Base-by-base conservation (phyloP, 2,113 vertebrate genomes). In the Dinomys branickii region DNA sequence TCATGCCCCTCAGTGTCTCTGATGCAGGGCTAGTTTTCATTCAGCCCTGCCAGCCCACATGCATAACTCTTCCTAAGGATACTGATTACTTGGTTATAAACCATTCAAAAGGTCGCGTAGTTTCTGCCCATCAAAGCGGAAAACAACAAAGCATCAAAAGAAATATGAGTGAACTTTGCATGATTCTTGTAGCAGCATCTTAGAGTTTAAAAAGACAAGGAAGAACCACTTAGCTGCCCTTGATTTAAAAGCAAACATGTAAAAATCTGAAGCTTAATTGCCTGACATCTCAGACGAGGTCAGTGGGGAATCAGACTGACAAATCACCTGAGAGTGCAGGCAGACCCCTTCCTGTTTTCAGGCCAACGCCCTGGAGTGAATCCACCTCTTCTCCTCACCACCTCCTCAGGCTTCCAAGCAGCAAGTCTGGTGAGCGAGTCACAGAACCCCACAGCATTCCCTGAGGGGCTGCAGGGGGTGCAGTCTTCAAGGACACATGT, bases 401-500 rank as follows among this genome's bases (percentile, higher is more conserved):
- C 61, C 54, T 50, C 28, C 0, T 59, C 41, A 41, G 38, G 77
- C 63, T n/a, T 22, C 19, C 4, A 0, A 0, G 38, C 14, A 33
- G 54, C n/a, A 4, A 28, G 22, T 30, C 83, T 59, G 47, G 52
- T 3, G 10, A n/a, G 47, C 24, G 54, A 44, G 63, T 82, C 50
- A 11, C 58, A 54, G 19, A 59, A 28, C 44, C 28, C 13, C 41
- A 54, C 41, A 63, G 35, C 8, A 38, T 73, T 63, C 61, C 6
- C 10, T 35, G 77, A 38, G 52, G n/a, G 9, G 1, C 52, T 20
- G 13, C 44, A 65, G 44, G 20, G 4, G 7, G 50, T 24, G 33
- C 12, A 20, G n/a, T 56, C 38, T 41, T 7, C 67, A 13, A 5
- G 0, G 5, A 54, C 63, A 8, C 4, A 33, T 1, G 3, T 20